Base-by-base conservation (phyloP, 2,888 invertebrate genomes). In the Drosophila heteroneura region DNA sequence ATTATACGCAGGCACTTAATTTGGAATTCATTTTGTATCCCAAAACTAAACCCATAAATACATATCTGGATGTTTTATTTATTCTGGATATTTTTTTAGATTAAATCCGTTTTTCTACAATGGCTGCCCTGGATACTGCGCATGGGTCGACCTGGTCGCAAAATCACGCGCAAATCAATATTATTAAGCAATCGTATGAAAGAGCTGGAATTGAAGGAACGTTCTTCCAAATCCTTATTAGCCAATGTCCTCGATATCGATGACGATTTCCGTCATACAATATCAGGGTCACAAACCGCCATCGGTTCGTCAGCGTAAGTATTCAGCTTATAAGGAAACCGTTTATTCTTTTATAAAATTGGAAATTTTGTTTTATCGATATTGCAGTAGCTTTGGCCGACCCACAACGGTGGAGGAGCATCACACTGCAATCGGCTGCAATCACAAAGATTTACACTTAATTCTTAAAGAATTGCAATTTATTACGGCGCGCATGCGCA, bases 61-160 rank as follows among this genome's bases (percentile, higher is more conserved):
- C 7, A 9, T 16, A 47, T 26, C 4, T 26, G 26, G 2, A 16
- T 47, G 5, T 5, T 9, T n/a, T n/a, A 9, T 26, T 30, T 28
- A 28, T 28, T 28, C 28, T 28, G 28, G 28, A 28, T 28, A 28
- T 28, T 1, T n/a, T 3, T 19, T 22, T 94, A 99, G 99, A 97
- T 99, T 92, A 97, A 98, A 94, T 96, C 97, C 89, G 96, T 99
- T 91, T 97, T 99, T 94, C 96, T 99, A 85, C 98, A 98, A 95
- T 99, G 99, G 98, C 95, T 99, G 93, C 99, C 99, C 74, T 98
- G 98, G 97, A 95, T 98, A 80, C 94, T 99, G 92, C 95, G 99
- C 74, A 99, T 99, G 99, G 96, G 96, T 92, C 96, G 99, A 92
- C 99, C 99, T 52, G 98, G 98, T 62, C 98, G 97, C 94, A 98